These are phyloP conservation scores for Merops nubicus DNA, from an alignment of 2,113 vertebrate species.

Conservation along the genomic window DNA sequence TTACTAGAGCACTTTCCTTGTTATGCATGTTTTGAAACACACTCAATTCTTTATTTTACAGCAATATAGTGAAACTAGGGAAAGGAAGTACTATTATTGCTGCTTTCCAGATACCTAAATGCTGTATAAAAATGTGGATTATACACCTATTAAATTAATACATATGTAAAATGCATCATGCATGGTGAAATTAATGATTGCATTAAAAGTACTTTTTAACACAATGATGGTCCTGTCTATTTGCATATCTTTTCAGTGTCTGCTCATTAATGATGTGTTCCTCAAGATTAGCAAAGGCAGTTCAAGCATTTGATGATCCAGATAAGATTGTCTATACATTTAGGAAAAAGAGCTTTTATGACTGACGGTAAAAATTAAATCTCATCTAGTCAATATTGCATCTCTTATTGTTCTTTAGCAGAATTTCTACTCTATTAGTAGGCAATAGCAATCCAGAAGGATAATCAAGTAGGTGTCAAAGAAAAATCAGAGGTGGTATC, in stretches of 20 bases:
- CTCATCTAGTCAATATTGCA: neutral
- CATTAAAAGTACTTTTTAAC: neutral
- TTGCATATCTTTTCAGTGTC: slow-evolving; percentile 75
- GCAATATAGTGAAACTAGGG: neutral
- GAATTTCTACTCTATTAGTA: neutral
- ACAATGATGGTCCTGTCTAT: neutral
- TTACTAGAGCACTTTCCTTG: neutral
- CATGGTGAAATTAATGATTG: neutral
- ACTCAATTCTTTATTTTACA: neutral
- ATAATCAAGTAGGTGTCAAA: neutral
- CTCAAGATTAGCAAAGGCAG: slow-evolving; percentile 76
- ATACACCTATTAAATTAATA: neutral
- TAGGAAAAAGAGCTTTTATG: slow-evolving; percentile 27
- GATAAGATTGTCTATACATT: slow-evolving; percentile 70
- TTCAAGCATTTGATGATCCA: slow-evolving; percentile 69
- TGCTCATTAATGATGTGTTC: slow-evolving; percentile 79
- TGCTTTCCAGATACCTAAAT: neutral
- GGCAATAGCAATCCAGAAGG: neutral
- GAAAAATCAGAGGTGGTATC: neutral
- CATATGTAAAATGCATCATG: neutral
- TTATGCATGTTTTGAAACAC: neutral
- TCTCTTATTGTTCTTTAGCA: neutral
- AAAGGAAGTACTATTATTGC: neutral
- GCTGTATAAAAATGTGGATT: neutral
- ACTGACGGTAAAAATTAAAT: neutral